phyloP scores from a whole-genome alignment of 2,797 vertebrate genomes.

The Peromyscus eremicus region DNA sequence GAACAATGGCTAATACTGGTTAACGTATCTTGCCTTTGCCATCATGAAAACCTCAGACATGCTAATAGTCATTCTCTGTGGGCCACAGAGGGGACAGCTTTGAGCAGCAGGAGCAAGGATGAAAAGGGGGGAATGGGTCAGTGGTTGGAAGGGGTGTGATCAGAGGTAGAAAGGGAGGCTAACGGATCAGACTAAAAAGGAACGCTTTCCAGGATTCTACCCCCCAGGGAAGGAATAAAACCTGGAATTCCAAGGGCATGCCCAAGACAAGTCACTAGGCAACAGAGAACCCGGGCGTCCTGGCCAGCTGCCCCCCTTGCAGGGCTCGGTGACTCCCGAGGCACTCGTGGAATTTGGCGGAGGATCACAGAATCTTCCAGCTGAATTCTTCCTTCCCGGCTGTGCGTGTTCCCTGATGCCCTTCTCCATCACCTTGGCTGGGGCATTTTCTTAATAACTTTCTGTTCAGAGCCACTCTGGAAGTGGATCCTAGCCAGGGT shows the following conservation, averaged over 20 bases:
- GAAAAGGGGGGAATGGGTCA: background rate
- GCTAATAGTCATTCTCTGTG: background rate
- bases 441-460: background rate
- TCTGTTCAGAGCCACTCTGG: background rate
- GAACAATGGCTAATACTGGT: background rate
- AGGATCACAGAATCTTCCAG: constrained; percentile 64
- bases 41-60: background rate
- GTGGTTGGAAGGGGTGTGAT: background rate
- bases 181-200: background rate
- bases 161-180: background rate
- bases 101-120: background rate
- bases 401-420: background rate
- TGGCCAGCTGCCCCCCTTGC: background rate
- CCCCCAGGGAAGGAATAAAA: background rate
- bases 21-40: background rate
- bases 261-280: constrained; percentile 44
- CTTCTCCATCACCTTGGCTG: background rate
- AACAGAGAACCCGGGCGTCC: background rate
- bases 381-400: constrained; percentile 56
- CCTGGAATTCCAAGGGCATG: constrained; percentile 43
- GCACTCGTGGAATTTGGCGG: constrained; percentile 70
- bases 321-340: background rate
- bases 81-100: background rate
- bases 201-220: constrained; percentile 36
- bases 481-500: background rate